Base-by-base conservation (phyloP, 2,888 invertebrate genomes). In the Rhamnusium bicolor region DNA sequence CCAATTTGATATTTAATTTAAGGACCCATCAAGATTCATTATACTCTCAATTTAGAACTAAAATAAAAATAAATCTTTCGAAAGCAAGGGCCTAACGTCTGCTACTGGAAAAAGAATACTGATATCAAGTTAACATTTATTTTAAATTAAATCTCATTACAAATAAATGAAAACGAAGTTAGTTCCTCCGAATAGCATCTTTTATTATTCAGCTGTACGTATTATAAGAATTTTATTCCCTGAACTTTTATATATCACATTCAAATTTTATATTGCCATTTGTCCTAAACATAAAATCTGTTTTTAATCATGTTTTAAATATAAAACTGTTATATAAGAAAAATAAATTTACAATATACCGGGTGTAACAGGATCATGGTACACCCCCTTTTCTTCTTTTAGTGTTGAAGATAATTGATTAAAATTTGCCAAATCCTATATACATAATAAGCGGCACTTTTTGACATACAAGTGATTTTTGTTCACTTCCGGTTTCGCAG, bases 61-160 rank as follows among this genome's bases (percentile, higher is more conserved):
- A 47, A 47, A 46, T 19, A 40, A 21, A 46, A 21, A 19, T 61
- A 61, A 61, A 24, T 46, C 61, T 46, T 19, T 19, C 10, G 14
- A n/a, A 61, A 61, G 46, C 19, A 61, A 16, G 7, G 10, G 19
- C 18, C 10, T 21, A 21, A 46, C 32, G 47, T 61, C 61, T 46
- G n/a, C 47, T 61, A 61, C 29, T 19, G 21, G 47, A 61, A 61
- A 46, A 61, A 12, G 61, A 21, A 12, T 14, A 12, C 19, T 46
- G 18, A 46, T 61, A 61, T 58, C 16, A 12, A 46, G 61, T 60
- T 40, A 61, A 61, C 61, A 16, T 61, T 61, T 47, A 61, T 46
- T 40, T 61, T 18, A 14, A 61, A 18, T 46, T 46, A 61, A 46
- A 61, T 61, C 46, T 40, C 61, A 61, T 61, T 61, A 47, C n/a